These are phyloP conservation scores for Drosophila meridiana DNA, from an alignment of 2,888 invertebrate genomes.

Conservation along the genomic window DNA sequence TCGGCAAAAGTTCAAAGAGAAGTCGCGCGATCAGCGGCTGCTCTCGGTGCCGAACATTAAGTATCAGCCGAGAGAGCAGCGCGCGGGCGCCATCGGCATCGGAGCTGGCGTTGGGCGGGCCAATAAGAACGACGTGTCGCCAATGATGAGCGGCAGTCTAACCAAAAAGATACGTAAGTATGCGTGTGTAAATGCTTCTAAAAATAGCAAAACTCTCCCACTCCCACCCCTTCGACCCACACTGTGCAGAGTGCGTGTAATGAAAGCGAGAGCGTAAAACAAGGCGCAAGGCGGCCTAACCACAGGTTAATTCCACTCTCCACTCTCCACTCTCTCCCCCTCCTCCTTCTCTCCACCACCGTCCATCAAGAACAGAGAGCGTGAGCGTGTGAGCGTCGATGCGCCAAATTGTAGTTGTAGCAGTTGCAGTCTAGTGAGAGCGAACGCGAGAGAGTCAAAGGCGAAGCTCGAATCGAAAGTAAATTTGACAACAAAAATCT, in stretches of 20 bases:
- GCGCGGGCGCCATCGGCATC: slow-evolving; percentile 54
- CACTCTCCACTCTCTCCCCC: not conserved
- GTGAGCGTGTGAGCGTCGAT: slow-evolving; percentile 28
- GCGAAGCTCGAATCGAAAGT: slow-evolving; percentile 10
- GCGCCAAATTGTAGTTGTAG: slow-evolving; percentile 21
- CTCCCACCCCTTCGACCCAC: not conserved
- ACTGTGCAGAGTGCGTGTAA: not conserved
- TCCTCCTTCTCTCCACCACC: not conserved
- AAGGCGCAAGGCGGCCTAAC: slow-evolving; percentile 6
- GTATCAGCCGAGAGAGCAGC: slow-evolving; percentile 85
- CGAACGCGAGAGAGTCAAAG: slow-evolving; percentile 38
- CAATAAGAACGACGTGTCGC: slow-evolving; percentile 84
- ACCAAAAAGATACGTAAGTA: slow-evolving; percentile 96
- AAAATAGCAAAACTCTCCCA: slow-evolving; percentile 15
- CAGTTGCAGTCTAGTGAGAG: slow-evolving; percentile 34
- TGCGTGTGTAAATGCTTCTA: slow-evolving; percentile 57
- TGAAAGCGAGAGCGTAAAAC: slow-evolving; percentile 17
- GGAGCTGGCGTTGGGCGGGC: slow-evolving; percentile 58
- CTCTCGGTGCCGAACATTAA: slow-evolving; percentile 92
- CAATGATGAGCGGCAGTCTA: slow-evolving; percentile 90
- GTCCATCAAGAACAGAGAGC: slow-evolving; percentile 25
- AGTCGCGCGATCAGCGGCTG: slow-evolving; percentile 87
- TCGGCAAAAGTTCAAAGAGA: slow-evolving; percentile 86
- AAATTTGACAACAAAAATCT: slow-evolving; percentile 6
- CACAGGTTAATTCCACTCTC: slow-evolving; percentile 6